These are phyloP conservation scores for Galerucella calmariensis DNA, from an alignment of 2,888 invertebrate species.

Conservation along the genomic window DNA sequence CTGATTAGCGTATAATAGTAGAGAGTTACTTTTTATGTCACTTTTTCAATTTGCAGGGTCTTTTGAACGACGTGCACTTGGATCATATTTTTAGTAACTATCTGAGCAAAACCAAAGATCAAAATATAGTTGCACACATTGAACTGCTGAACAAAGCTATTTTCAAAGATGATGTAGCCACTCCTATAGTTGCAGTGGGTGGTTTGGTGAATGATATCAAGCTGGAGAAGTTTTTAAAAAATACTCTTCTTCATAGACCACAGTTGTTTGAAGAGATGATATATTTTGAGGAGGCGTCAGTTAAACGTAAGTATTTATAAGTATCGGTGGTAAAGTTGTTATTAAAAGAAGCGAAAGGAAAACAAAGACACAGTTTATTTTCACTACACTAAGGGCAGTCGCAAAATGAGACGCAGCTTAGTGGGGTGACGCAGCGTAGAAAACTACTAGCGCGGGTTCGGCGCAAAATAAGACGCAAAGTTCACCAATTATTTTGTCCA, in stretches of 20 bases:
- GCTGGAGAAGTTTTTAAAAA: conserved; percentile 63
- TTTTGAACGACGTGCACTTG: conserved; percentile 65
- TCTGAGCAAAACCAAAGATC: conserved; percentile 67
- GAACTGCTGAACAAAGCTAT: conserved; percentile 62
- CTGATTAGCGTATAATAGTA: too few relatives aligned
- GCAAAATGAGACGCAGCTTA: too few relatives aligned
- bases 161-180: conserved; percentile 60
- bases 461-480: too few relatives aligned
- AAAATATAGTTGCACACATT: conserved; percentile 64
- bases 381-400: too few relatives aligned
- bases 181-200: conserved; percentile 56
- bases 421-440: too few relatives aligned
- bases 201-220: conserved; percentile 60
- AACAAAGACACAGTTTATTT: too few relatives aligned
- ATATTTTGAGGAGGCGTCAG: conserved; percentile 52
- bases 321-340: not conserved
- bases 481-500: too few relatives aligned
- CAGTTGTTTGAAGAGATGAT: conserved; percentile 63
- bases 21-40: too few relatives aligned
- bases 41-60: conserved; percentile 60
- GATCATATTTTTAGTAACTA: conserved; percentile 65
- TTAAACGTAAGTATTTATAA: conserved; percentile 48
- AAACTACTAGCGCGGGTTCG: too few relatives aligned
- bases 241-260: conserved; percentile 62
- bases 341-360: not conserved